Percentiles rank a stretch among this genome's conserved stretches.
These are phyloP conservation scores for Thecocarcelia acutangulata DNA, from an alignment of 2,888 invertebrate species.

Conservation along the genomic window DNA sequence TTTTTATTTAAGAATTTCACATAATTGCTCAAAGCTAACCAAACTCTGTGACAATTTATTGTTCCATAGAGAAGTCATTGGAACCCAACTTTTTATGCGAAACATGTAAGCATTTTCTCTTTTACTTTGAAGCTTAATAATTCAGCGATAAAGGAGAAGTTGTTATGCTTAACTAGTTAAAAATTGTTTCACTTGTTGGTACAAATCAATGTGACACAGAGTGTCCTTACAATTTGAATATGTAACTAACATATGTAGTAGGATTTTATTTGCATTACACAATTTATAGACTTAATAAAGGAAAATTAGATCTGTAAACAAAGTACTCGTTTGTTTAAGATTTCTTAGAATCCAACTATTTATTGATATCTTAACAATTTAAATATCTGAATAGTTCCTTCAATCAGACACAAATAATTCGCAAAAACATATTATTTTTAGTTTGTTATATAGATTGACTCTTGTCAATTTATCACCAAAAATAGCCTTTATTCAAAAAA, in stretches of 20 bases:
- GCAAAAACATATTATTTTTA: slow-evolving; percentile 76
- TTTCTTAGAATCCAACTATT: no score
- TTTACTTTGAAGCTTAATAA: slow-evolving; percentile 61
- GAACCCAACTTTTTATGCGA: no score
- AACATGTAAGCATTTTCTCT: slow-evolving; percentile 22
- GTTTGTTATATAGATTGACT: no score
- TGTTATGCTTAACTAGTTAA: no score
- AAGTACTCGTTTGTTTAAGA: no score
- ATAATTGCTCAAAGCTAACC: slow-evolving; percentile 76
- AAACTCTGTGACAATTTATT: slow-evolving; percentile 77
- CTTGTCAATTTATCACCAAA: no score
- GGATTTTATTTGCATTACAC: not conserved
- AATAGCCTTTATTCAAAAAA: no score
- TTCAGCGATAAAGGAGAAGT: slow-evolving; percentile 34
- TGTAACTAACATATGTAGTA: not conserved
- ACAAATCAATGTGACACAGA: slow-evolving; percentile 73
- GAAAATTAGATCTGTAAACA: no score
- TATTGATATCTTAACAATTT: no score
- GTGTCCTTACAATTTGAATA: slow-evolving; percentile 64
- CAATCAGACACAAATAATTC: slow-evolving; percentile 81
- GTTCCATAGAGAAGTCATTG: slow-evolving; percentile 73
- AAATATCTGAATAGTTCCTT: not conserved
- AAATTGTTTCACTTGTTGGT: slow-evolving; percentile 63
- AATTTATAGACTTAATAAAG: not conserved
- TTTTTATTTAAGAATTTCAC: not conserved